Conservation (phyloP, 2,888 invertebrate species). For the Lasiommata megera region DNA sequence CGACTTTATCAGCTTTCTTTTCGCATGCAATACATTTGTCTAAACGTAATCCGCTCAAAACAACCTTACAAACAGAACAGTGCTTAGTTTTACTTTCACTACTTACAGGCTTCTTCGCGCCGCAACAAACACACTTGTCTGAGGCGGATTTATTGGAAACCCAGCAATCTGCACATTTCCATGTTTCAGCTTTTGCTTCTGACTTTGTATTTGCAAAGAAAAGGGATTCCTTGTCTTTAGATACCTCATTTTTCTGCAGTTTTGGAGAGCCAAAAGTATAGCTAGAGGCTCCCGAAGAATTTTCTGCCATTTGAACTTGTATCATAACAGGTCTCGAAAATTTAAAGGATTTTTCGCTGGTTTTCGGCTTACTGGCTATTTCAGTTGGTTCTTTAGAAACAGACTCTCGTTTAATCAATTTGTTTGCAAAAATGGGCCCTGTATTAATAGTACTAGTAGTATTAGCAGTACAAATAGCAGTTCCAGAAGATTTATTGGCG, state of each 20-base stretch:
- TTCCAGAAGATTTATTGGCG: not conserved
- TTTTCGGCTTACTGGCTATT: slow-evolving; percentile 6
- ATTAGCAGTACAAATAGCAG: slow-evolving; percentile 1
- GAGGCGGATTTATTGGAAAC: slow-evolving; percentile 45
- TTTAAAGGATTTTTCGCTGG: slow-evolving; percentile 43
- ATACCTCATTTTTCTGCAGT: slow-evolving; percentile 38
- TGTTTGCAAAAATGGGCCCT: not conserved
- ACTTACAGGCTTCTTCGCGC: slow-evolving; percentile 38
- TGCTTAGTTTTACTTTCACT: slow-evolving; percentile 28
- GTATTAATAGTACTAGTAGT: not conserved
- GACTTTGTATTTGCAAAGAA: slow-evolving; percentile 18
- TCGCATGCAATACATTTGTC: slow-evolving; percentile 49
- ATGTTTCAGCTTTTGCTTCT: slow-evolving; percentile 35
- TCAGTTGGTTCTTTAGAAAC: not conserved
- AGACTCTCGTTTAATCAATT: not conserved
- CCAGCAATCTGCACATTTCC: slow-evolving; percentile 53
- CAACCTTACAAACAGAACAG: slow-evolving; percentile 47
- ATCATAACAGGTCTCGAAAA: slow-evolving; percentile 56
- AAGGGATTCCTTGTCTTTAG: slow-evolving; percentile 29
- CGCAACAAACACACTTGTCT: slow-evolving; percentile 56
- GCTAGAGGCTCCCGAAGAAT: slow-evolving; percentile 34
- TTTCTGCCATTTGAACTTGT: slow-evolving; percentile 37
- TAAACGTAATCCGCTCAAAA: slow-evolving; percentile 35
- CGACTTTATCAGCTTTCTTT: slow-evolving; percentile 33
- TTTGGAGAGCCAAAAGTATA: slow-evolving; percentile 57